Evolutionary conservation across 1,140 invertebrate genomes (phyloP), one percentile per base, ranked within the genome.

Genomic region (Thereuonema tuberculata): DNA sequence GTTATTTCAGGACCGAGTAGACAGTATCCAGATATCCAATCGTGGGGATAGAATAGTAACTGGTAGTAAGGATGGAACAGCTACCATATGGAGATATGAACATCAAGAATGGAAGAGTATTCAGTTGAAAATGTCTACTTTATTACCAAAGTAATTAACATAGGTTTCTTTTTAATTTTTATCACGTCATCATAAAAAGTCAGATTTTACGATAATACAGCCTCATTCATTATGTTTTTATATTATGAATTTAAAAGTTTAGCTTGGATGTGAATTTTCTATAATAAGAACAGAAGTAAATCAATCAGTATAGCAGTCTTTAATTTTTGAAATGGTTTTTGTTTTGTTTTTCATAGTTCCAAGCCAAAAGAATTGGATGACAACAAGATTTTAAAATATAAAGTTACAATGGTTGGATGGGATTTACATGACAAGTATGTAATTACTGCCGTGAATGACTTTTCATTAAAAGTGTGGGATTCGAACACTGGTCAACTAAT

Each of bases 381-480:
- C 61, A 67, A 65, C 21, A 80, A 79, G 62, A 79, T 57, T 26
- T 49, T 79, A 66, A 86, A 87, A 66, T 70, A 84, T 17, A 84
- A 86, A 74, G 93, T 98, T 0, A 94, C 90, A 1, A 98, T 98
- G 93, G 92, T 98, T 2, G 84, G 83, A 29, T 99, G 95, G 95
- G 89, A 87, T 74, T 76, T 79, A 48, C 89, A 90, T 58, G 94
- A 98, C 72, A 76, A 80, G 20, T 85, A 81, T 71, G 86, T 96
- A 20, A 81, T 98, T 2, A 98, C 93, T 0, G 91, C 94, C 1
- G 86, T 91, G 0, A 89, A 82, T 70, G 89, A 94, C 76, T 73
- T 75, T 65, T 72, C 79, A 1, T 75, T 95, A 21, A 89, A 93
- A 80, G 84, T 97, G n/a, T 98, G 94, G 94, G 83, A 92, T 70